Conservation (phyloP, 2,797 vertebrate genomes). For the Anguilla anguilla region DNA sequence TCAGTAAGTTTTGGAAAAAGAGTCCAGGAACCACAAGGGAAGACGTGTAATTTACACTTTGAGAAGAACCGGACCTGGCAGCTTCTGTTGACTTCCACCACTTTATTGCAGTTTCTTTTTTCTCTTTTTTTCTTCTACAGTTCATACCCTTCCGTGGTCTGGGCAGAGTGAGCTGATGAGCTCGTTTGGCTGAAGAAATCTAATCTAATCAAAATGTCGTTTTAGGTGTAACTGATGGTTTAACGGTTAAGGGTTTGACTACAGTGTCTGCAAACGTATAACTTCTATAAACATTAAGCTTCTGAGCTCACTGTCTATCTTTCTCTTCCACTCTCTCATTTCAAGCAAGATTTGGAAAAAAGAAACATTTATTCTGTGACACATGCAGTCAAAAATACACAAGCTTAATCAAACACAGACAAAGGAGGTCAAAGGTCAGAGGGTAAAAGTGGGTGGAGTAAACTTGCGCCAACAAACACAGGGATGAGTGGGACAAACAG, state of each 20-base stretch:
- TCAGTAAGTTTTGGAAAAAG: neutral
- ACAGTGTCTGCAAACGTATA: no score
- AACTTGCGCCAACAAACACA: neutral
- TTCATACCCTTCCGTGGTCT: neutral
- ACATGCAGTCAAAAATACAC: neutral
- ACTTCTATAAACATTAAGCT: no score
- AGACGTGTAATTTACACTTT: neutral
- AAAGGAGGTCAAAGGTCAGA: conserved; percentile 16
- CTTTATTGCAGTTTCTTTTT: neutral
- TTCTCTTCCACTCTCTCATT: no score
- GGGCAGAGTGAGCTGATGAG: neutral
- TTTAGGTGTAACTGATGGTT: neutral
- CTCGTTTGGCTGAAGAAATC: neutral
- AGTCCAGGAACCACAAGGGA: neutral
- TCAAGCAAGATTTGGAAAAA: neutral
- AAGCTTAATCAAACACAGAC: conserved; percentile 7
- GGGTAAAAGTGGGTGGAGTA: neutral
- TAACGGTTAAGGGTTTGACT: neutral
- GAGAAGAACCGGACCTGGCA: neutral
- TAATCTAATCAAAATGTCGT: neutral
- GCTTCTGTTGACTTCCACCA: neutral
- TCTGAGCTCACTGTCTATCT: no score
- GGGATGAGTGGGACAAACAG: no score
- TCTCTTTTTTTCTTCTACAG: no score
- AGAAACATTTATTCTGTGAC: neutral